Percentiles rank a stretch among this genome's conserved stretches.
Conservation (phyloP, 2,113 vertebrate species). For the Verasper variegatus region DNA sequence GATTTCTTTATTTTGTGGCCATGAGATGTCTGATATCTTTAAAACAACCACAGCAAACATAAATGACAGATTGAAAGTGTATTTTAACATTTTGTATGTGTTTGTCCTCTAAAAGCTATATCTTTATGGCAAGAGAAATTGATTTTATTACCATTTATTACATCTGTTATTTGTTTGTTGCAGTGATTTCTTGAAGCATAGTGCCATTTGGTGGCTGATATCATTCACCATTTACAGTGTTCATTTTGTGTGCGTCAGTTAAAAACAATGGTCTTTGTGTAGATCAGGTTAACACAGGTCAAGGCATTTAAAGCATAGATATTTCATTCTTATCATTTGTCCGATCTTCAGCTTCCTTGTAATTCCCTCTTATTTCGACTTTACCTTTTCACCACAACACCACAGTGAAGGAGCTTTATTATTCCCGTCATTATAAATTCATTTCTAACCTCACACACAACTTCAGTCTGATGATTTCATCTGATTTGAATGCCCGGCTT, state of each 20-base stretch:
- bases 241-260: no score
- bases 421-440: neutral
- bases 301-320: neutral
- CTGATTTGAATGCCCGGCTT: conserved; percentile 16
- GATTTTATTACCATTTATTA: neutral
- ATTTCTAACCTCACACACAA: no score
- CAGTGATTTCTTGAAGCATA: neutral
- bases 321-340: neutral
- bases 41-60: no score
- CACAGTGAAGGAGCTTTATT: neutral
- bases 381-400: neutral
- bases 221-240: neutral
- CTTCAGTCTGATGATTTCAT: no score
- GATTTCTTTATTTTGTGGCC: neutral
- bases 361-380: neutral
- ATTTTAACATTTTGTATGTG: neutral
- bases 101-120: neutral
- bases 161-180: neutral
- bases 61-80: no score
- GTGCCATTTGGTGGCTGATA: neutral
- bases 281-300: neutral
- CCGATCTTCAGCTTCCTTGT: neutral
- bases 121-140: neutral
- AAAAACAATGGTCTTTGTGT: neutral
- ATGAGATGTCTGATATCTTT: neutral